These are phyloP conservation scores for Pachymerium ferrugineum DNA, from an alignment of 2,888 invertebrate genomes.

Conservation along the genomic window DNA sequence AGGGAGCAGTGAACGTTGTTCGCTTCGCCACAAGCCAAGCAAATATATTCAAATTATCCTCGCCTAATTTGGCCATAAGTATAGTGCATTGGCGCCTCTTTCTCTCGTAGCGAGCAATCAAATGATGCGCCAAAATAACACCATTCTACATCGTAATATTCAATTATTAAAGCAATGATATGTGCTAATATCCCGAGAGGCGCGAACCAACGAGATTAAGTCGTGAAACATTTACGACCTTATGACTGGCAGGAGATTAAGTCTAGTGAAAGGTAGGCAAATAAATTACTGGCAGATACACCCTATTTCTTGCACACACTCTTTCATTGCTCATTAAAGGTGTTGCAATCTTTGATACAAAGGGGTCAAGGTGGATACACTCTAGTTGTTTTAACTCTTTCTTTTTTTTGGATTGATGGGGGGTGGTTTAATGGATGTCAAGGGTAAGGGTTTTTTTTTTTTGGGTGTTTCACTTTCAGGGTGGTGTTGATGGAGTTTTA, in stretches of 20 bases:
- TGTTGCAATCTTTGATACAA: too few species aligned
- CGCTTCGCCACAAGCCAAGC: background rate
- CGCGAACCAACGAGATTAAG: conserved; percentile 32
- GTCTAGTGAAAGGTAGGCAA: background rate
- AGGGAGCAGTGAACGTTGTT: background rate
- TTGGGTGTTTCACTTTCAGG: too few species aligned
- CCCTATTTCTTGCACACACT: background rate
- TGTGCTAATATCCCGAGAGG: conserved; percentile 30
- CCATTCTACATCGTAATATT: conserved; percentile 34
- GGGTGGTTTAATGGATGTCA: too few species aligned
- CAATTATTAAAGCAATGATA: conserved; percentile 36
- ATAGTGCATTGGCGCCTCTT: background rate
- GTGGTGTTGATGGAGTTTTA: too few species aligned
- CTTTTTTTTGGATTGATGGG: too few species aligned
- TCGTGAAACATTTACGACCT: conserved; percentile 28
- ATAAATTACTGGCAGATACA: background rate
- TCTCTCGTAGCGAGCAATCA: conserved; percentile 4
- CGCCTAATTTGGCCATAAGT: conserved; percentile 30
- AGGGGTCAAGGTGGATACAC: too few species aligned
- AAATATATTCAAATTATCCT: conserved; percentile 35
- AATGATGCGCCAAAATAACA: conserved; percentile 33
- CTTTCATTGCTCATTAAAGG: conserved; percentile 14
- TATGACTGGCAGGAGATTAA: conserved; percentile 34
- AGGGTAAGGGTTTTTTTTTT: too few species aligned
- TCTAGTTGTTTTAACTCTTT: too few species aligned